A percentile compares a stretch with the other conserved stretches of the same genome.
Evolutionary conservation across 2,113 vertebrate genomes (phyloP).

Genomic region (Terrapene triunguis): DNA sequence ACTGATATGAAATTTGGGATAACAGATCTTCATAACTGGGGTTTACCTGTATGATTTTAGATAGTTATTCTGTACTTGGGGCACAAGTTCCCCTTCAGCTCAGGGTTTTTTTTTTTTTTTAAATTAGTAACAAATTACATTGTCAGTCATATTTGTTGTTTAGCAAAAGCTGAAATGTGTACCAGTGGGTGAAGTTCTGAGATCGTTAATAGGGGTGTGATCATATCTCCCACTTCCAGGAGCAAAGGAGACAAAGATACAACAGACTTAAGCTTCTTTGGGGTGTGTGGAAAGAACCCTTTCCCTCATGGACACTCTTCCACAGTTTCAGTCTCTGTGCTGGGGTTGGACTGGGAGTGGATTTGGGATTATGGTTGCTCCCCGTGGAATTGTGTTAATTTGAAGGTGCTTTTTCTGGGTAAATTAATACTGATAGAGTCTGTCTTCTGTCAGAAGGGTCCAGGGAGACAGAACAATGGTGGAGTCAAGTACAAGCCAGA

Average conservation of each 20-base stretch:
- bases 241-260: neutral
- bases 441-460: neutral
- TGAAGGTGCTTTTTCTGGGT: neutral
- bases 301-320: neutral
- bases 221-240: neutral
- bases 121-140: neutral
- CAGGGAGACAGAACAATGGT: neutral
- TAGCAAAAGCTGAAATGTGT: neutral
- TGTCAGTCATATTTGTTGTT: neutral
- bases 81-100: neutral
- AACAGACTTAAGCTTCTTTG: neutral
- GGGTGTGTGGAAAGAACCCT: neutral
- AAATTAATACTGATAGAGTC: neutral
- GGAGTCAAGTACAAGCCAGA: neutral
- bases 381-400: neutral
- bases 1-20: neutral
- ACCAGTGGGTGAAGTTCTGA: neutral
- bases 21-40: neutral
- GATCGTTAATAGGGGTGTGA: neutral
- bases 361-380: neutral
- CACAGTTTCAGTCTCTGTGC: neutral
- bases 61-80: neutral
- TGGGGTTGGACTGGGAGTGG: too few species aligned
- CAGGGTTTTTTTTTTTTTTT: neutral
- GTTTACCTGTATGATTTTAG: neutral